A percentile compares a stretch with the other conserved stretches of the same genome.
phyloP scores from a whole-genome alignment of 2,888 invertebrate species.

The Philhelius pedissequus region DNA sequence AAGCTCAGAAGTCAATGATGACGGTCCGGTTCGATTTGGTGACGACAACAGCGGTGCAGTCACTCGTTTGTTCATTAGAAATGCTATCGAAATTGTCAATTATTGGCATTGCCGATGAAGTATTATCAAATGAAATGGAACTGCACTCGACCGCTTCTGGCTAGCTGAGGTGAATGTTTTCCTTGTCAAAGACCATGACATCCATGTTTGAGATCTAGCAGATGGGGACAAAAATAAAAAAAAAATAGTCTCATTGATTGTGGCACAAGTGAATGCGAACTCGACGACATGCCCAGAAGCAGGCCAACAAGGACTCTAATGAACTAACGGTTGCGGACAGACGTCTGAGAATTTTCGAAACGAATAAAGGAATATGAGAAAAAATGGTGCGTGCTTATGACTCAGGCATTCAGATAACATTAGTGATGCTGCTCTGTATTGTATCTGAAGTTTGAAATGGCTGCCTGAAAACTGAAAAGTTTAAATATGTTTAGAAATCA shows the following conservation, averaged over 20 bases:
- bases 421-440: too few relatives aligned
- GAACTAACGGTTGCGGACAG: constrained; percentile 28
- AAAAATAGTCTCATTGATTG: constrained; percentile 32
- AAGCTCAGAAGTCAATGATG: constrained; percentile 14
- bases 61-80: constrained; percentile 25
- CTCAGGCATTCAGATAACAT: constrained; percentile 39
- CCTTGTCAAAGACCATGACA: constrained; percentile 45
- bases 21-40: neutral
- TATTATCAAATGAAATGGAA: constrained; percentile 40
- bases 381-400: constrained; percentile 36
- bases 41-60: neutral
- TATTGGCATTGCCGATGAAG: constrained; percentile 53
- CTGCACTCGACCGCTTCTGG: neutral
- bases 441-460: constrained; percentile 59
- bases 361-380: constrained; percentile 18
- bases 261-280: constrained; percentile 48
- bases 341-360: constrained; percentile 24
- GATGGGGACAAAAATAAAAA: constrained; percentile 16
- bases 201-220: constrained; percentile 18
- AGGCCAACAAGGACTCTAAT: constrained; percentile 44
- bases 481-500: constrained; percentile 44
- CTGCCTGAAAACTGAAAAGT: constrained; percentile 61
- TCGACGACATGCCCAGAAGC: constrained; percentile 12
- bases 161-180: constrained; percentile 12
- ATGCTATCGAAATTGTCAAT: constrained; percentile 51